Conservation (phyloP, 2,113 vertebrate genomes). For the Antennarius striatus region DNA sequence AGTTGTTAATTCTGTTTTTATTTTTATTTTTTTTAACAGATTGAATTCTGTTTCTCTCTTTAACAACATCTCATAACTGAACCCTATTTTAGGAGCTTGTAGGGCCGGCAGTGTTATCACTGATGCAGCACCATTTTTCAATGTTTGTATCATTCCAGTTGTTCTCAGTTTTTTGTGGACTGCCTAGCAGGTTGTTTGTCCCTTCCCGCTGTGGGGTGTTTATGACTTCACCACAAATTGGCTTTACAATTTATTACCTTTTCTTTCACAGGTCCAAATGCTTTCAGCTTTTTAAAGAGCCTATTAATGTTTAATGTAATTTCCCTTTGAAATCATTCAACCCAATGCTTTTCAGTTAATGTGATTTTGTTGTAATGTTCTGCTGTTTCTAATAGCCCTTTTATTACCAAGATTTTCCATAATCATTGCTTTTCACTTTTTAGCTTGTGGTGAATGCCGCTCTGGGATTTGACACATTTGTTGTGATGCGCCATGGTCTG, state of each 20-base stretch:
- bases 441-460: conserved; percentile 96
- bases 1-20: no score
- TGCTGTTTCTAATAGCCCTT: conserved; percentile 11
- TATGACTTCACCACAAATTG: conserved; percentile 22
- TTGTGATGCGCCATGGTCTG: conserved; percentile 96
- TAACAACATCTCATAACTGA: no score
- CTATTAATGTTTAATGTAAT: conserved; percentile 16
- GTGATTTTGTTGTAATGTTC: conserved; percentile 17
- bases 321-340: neutral
- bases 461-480: conserved; percentile 96
- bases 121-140: no score
- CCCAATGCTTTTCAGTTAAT: neutral
- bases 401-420: neutral
- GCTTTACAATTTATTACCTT: conserved; percentile 22
- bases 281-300: conserved; percentile 11
- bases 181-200: conserved; percentile 12
- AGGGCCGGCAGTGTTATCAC: no score
- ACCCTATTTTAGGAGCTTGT: no score
- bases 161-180: no score
- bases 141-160: no score
- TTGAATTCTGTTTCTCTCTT: no score
- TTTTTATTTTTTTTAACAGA: no score
- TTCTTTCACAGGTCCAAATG: conserved; percentile 8
- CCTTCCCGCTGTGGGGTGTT: conserved; percentile 21
- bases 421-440: conserved; percentile 14